These are phyloP conservation scores for Drosophila merina DNA, from an alignment of 2,888 invertebrate species.

Conservation along the genomic window DNA sequence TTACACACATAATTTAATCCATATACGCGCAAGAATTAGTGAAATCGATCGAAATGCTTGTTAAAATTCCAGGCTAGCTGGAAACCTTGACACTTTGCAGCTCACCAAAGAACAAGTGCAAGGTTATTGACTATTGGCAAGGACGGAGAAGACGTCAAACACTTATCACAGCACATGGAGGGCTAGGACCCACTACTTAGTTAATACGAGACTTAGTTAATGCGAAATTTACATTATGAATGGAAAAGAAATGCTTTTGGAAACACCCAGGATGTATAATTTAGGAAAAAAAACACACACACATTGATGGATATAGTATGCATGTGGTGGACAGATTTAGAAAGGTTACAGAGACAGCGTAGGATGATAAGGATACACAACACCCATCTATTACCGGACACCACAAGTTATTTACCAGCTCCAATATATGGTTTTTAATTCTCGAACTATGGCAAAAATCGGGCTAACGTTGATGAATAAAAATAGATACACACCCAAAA, in stretches of 20 bases:
- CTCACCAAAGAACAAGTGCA: conserved; percentile 21
- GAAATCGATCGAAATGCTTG: conserved; percentile 58
- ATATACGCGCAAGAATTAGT: not conserved
- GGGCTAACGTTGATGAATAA: conserved; percentile 36
- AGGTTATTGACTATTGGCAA: conserved; percentile 13
- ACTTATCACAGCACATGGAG: conserved; percentile 1
- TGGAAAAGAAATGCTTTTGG: conserved; percentile 18
- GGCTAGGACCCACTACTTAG: not conserved
- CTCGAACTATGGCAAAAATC: conserved; percentile 35
- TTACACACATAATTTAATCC: conserved; percentile 5
- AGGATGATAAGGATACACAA: conserved; percentile 59
- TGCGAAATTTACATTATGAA: not conserved
- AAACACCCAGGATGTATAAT: conserved; percentile 23
- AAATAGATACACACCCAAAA: conserved; percentile 72
- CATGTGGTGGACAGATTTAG: not conserved
- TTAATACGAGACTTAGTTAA: not conserved
- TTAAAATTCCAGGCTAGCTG: conserved; percentile 44
- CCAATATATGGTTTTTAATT: conserved; percentile 23
- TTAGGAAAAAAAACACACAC: conserved; percentile 14
- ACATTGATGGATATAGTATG: conserved; percentile 6
- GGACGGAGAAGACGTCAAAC: conserved; percentile 3
- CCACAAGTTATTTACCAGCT: conserved; percentile 57
- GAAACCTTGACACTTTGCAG: conserved; percentile 44
- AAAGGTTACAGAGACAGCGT: not conserved
- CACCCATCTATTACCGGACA: conserved; percentile 57